phyloP scores from a whole-genome alignment of 2,888 invertebrate genomes.

The Pasiphila rectangulata region DNA sequence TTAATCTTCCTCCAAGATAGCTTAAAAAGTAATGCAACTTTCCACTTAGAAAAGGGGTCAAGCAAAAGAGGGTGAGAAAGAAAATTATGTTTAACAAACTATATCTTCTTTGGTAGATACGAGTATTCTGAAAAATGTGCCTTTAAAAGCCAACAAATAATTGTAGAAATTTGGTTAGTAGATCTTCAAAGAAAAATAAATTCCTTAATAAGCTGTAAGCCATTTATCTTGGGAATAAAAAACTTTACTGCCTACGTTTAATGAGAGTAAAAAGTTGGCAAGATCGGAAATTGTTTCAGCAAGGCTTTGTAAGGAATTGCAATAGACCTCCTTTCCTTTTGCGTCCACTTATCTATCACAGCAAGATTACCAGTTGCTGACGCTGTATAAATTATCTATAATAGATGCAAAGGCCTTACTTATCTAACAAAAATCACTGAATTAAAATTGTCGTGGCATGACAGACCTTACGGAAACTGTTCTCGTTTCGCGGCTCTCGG shows the following conservation, averaged over 20 bases:
- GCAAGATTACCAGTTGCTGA: too few relatives aligned
- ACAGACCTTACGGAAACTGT: too few relatives aligned
- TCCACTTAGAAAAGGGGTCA: slow-evolving; percentile 31
- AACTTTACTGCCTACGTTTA: slow-evolving; percentile 33
- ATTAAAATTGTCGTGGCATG: too few relatives aligned
- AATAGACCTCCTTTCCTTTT: slow-evolving; percentile 36
- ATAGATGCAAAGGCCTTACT: too few relatives aligned
- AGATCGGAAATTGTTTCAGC: slow-evolving; percentile 38
- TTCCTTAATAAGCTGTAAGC: slow-evolving; percentile 37
- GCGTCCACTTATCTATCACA: slow-evolving; percentile 6
- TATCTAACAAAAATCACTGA: too few relatives aligned
- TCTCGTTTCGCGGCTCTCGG: too few relatives aligned
- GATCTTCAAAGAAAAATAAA: slow-evolving; percentile 35
- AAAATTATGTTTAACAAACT: slow-evolving; percentile 36
- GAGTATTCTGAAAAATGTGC: slow-evolving; percentile 36
- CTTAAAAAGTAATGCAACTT: slow-evolving; percentile 50
- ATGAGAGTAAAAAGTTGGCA: slow-evolving; percentile 33
- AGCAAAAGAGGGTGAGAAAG: slow-evolving; percentile 24
- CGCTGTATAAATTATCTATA: too few relatives aligned
- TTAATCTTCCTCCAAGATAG: slow-evolving; percentile 45
- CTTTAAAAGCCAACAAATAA: slow-evolving; percentile 30
- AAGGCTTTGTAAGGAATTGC: slow-evolving; percentile 35
- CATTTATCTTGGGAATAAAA: slow-evolving; percentile 35
- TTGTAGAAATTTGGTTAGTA: slow-evolving; percentile 27
- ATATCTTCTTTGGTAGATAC: background rate